Base-by-base conservation (phyloP, 2,888 invertebrate genomes). In the Steinernema scapterisci region DNA sequence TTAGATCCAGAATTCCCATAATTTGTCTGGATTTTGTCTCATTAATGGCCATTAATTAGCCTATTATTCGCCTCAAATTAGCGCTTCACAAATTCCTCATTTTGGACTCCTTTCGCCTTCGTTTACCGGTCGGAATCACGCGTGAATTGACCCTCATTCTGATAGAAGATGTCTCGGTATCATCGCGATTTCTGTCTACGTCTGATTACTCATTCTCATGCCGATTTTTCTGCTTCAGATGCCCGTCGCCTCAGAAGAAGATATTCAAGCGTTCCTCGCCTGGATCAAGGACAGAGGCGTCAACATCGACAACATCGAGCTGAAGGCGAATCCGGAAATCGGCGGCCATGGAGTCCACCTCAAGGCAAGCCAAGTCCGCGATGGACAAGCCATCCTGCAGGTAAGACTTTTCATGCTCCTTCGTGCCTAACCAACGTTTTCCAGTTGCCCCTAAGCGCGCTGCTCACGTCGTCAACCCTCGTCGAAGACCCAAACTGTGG, bases 401-500 rank as follows among this genome's bases (percentile, higher is more conserved):
- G 19, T 7, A 44, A 16, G 48, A 48, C 19, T 7, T 48, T 48
- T 16, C n/a, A 3, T 5, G 48, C 19, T 13, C 13, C n/a, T 48
- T 48, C 48, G 38, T 38, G 5, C 38, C 19, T 38, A 9, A 38
- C 3, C 9, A 3, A 7, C 5, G 6, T n/a, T 5, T 19, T 48
- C 13, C 13, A 48, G 48, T 5, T 48, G 48, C 13, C 48, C 16
- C 19, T 48, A 19, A 19, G 19, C 16, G 48, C 48, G 48, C 77
- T 82, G 77, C 76, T 82, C 23, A 81, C 77, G 16, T 80, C 81
- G 11, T 80, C 78, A 5, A 71, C 76, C 19, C 79, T 83, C 1
- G 79, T 80, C 0, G 81, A 80, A 45, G 79, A 82, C 46, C 78
- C 78, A 9, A 75, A 77, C 71, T 86, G 84, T 75, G 70, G 75